Evolutionary conservation across 2,888 invertebrate genomes (phyloP).

Genomic region (Chrysolina americana): DNA sequence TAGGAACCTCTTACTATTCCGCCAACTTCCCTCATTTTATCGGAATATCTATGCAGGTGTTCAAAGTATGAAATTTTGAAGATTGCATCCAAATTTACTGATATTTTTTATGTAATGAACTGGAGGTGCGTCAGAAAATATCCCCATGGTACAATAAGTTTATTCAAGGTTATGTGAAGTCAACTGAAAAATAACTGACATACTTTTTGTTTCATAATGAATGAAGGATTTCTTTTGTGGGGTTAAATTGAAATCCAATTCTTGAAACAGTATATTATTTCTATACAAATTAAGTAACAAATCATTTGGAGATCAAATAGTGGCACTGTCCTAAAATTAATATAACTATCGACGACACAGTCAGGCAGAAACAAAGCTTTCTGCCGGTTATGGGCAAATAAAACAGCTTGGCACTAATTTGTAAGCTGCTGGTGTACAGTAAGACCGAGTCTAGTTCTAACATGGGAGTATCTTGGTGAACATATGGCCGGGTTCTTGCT

Average conservation of each 20-base stretch:
- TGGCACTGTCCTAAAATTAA: constrained; percentile 78
- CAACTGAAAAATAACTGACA: too few species aligned
- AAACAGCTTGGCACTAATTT: constrained; percentile 82
- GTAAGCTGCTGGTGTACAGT: constrained; percentile 82
- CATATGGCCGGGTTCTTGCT: constrained; percentile 83
- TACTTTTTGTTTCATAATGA: too few species aligned
- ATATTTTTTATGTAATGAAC: too few species aligned
- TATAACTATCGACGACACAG: constrained; percentile 74
- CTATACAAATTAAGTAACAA: background rate
- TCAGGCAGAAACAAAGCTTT: constrained; percentile 77
- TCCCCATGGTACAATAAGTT: too few species aligned
- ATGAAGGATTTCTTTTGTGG: too few species aligned
- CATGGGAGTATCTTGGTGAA: constrained; percentile 83
- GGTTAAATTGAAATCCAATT: background rate
- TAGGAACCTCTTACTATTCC: too few species aligned
- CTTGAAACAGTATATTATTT: background rate
- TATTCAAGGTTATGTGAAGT: too few species aligned
- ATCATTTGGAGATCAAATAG: constrained; percentile 37
- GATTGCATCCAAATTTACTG: too few species aligned
- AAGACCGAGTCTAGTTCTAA: constrained; percentile 84
- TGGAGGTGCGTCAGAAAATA: too few species aligned
- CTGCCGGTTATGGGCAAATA: constrained; percentile 81
- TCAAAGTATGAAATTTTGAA: too few species aligned
- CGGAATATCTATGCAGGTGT: too few species aligned
- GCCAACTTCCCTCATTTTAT: too few species aligned